Base-by-base conservation (phyloP, 2,797 vertebrate genomes). In the Acestrorhynchus altus region DNA sequence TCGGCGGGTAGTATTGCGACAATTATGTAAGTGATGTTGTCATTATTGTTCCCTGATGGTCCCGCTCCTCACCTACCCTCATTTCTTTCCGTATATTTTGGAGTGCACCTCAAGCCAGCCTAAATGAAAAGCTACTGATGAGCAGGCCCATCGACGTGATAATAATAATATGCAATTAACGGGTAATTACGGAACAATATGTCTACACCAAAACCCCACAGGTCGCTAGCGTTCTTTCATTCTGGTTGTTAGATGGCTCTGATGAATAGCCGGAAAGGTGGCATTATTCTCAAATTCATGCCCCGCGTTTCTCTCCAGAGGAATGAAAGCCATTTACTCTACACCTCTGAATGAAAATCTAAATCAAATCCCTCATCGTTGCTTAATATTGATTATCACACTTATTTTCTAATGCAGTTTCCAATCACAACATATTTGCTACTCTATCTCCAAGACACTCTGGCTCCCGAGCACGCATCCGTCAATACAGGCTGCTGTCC, bases 1-100 rank as follows among this genome's bases (percentile, higher is more conserved):
- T 88, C 83, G 82, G 83, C 76, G 82, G 85, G 79, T 87, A 87
- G 86, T 86, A 82, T 85, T 64, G 68, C 59, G 71, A 85, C 86
- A 84, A 90, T 91, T 90, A 91, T 87, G 84, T 88, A 90, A 89
- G 91, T 87, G 87, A 88, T 83, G 89, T 86, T 57, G 76, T 81
- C 74, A 47, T 70, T 79, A 88, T 80, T 83, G 84, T 82, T 87
- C 86, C 83, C 78, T 81, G 64, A 81, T 72, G 79, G 81, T 87
- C n/a, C 87, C 76, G 82, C 83, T 83, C 57, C 68, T 78, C 42
- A 47, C 22, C 42, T 61, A 71, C 61, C 56, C 71, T 82, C 79
- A 74, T 77, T 78, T 66, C 83, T 63, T 65, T 76, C 68, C 76
- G 67, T 60, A 80, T 84, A 87, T 83, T 60, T 16, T 28, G 73